Percentiles rank a stretch among this genome's conserved stretches.
Conservation (phyloP, 2,888 invertebrate genomes). For the Drosophila kanekoi region DNA sequence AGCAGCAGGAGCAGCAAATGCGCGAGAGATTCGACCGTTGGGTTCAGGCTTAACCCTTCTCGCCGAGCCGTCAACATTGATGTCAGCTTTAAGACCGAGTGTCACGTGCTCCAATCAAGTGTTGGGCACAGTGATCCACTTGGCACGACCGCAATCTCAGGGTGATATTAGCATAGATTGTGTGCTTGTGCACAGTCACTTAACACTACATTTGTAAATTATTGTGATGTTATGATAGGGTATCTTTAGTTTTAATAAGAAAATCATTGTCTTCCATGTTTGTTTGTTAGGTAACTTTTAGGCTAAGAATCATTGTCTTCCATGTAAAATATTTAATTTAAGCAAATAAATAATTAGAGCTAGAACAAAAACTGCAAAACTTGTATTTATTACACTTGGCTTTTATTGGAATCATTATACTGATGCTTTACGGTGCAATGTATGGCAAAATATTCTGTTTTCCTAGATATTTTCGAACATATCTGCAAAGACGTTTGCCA, state of each 20-base stretch:
- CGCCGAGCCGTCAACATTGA: conserved; percentile 11
- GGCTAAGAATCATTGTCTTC: conserved; percentile 80
- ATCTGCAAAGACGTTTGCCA: no score
- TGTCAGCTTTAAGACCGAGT: conserved; percentile 80
- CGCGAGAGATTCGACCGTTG: conserved; percentile 80
- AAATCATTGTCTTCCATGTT: conserved; percentile 83
- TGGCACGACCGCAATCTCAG: conserved; percentile 63
- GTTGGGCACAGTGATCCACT: conserved; percentile 34
- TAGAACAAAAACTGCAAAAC: conserved; percentile 16
- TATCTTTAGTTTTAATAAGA: conserved; percentile 54
- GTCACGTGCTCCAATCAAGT: conserved; percentile 35
- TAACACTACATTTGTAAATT: conserved; percentile 31
- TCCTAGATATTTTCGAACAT: no score
- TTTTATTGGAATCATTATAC: no score
- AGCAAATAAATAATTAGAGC: conserved; percentile 52
- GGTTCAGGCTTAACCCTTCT: conserved; percentile 79
- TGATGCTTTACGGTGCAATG: no score
- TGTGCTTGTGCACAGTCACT: no score
- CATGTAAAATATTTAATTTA: conserved; percentile 74
- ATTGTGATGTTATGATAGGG: conserved; percentile 61
- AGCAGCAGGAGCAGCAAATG: conserved; percentile 62
- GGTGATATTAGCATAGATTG: conserved; percentile 81
- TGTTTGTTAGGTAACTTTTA: conserved; percentile 69
- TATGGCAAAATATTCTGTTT: no score
- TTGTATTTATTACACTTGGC: no score